Evolutionary conservation across 2,888 invertebrate genomes (phyloP).

Genomic region (Ectemnius cavifrons): DNA sequence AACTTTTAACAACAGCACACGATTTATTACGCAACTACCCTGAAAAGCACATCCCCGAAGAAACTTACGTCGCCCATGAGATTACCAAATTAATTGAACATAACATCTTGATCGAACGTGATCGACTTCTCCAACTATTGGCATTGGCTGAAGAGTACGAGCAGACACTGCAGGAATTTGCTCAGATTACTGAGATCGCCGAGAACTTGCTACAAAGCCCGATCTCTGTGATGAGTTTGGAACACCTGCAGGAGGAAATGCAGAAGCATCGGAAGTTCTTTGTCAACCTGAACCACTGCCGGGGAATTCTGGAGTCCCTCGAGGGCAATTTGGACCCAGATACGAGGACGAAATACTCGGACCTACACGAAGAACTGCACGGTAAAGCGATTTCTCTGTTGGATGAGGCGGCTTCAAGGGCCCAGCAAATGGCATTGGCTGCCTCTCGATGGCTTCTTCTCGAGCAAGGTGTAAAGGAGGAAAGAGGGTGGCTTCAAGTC

Average conservation of each 20-base stretch:
- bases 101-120: slow-evolving; percentile 85
- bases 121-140: slow-evolving; percentile 86
- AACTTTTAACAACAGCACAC: slow-evolving; percentile 83
- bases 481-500: slow-evolving; percentile 89
- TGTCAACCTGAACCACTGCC: slow-evolving; percentile 91
- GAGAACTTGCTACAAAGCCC: slow-evolving; percentile 89
- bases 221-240: slow-evolving; percentile 86
- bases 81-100: slow-evolving; percentile 85
- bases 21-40: slow-evolving; percentile 85
- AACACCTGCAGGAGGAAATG: slow-evolving; percentile 92
- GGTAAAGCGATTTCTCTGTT: slow-evolving; percentile 87
- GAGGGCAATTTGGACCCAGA: slow-evolving; percentile 91
- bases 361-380: slow-evolving; percentile 87
- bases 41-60: slow-evolving; percentile 84
- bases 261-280: slow-evolving; percentile 94
- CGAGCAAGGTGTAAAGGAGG: slow-evolving; percentile 90
- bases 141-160: slow-evolving; percentile 92
- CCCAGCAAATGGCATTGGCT: slow-evolving; percentile 90
- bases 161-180: slow-evolving; percentile 91
- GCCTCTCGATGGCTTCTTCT: slow-evolving; percentile 91
- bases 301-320: slow-evolving; percentile 90
- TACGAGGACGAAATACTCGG: slow-evolving; percentile 86
- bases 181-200: slow-evolving; percentile 90
- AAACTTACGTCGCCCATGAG: slow-evolving; percentile 84
- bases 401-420: slow-evolving; percentile 89